phyloP scores from a whole-genome alignment of 2,113 vertebrate species.

The Petrocephalus zakoni region DNA sequence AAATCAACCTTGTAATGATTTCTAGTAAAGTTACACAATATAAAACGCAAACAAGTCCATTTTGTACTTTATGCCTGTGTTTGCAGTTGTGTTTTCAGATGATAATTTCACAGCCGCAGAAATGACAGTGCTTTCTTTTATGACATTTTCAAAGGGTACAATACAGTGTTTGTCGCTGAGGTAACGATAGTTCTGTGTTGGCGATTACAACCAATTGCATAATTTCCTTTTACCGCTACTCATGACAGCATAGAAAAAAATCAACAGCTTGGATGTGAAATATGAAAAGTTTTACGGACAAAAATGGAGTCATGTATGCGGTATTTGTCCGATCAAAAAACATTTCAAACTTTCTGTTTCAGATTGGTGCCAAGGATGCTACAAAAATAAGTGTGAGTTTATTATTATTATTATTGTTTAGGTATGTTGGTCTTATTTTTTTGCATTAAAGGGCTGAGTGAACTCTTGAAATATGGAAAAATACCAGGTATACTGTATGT shows the following conservation, averaged over 20 bases:
- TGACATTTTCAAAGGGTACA: not conserved
- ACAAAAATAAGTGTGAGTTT: slow-evolving; percentile 97
- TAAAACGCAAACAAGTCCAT: not conserved
- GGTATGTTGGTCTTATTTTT: not conserved
- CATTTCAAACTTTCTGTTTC: slow-evolving; percentile 46
- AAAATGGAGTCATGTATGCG: not conserved
- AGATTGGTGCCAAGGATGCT: slow-evolving; percentile 76
- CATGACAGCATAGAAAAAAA: not conserved
- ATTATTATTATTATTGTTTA: not conserved
- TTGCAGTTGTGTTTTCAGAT: not conserved
- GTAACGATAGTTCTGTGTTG: not conserved
- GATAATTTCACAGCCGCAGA: not conserved
- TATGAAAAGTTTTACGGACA: not conserved
- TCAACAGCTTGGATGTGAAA: not conserved
- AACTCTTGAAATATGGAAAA: not conserved
- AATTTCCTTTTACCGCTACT: not conserved
- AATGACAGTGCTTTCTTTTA: not conserved
- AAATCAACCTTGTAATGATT: not conserved
- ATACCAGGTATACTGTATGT: not conserved
- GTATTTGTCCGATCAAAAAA: not conserved
- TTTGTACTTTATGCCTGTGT: not conserved
- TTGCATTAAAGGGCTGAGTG: too few relatives aligned
- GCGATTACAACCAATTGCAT: not conserved
- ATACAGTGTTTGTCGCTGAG: not conserved
- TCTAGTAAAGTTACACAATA: not conserved